A percentile compares a stretch with the other conserved stretches of the same genome.
These are phyloP conservation scores for Uropsilus gracilis DNA, from an alignment of 2,113 vertebrate genomes.

Conservation along the genomic window DNA sequence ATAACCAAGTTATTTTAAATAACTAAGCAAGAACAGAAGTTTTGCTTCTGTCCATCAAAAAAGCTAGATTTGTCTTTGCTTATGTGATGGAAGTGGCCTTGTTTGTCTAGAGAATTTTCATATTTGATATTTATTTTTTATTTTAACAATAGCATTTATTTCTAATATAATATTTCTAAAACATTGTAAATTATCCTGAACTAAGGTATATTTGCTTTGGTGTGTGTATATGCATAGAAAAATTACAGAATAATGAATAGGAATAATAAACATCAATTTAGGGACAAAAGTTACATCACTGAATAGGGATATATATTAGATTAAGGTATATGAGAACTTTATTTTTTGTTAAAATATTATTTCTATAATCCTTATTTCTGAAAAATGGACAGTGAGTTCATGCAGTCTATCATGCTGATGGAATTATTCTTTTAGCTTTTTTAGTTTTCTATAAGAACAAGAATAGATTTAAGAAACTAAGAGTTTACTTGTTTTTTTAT, in stretches of 20 bases:
- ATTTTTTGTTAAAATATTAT: background rate
- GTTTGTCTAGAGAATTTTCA: background rate
- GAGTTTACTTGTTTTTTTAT: background rate
- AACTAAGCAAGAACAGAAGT: no score
- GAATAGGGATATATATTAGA: background rate
- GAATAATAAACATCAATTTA: background rate
- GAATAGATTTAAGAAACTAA: no score
- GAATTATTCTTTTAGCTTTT: background rate
- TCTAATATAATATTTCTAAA: background rate
- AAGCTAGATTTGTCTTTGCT: background rate
- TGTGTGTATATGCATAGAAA: background rate
- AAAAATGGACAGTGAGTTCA: background rate
- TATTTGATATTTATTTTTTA: background rate
- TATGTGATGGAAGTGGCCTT: background rate
- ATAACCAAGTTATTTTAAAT: background rate
- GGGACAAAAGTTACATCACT: background rate
- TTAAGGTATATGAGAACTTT: background rate
- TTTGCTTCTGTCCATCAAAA: background rate
- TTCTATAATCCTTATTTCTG: background rate
- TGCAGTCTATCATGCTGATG: background rate
- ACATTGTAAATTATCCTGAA: background rate
- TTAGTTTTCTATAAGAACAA: background rate
- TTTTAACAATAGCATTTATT: background rate
- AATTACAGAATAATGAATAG: background rate
- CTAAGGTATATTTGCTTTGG: background rate